Evolutionary conservation across 1,140 invertebrate species (phyloP).

Genomic region (Eulimnadia texana): DNA sequence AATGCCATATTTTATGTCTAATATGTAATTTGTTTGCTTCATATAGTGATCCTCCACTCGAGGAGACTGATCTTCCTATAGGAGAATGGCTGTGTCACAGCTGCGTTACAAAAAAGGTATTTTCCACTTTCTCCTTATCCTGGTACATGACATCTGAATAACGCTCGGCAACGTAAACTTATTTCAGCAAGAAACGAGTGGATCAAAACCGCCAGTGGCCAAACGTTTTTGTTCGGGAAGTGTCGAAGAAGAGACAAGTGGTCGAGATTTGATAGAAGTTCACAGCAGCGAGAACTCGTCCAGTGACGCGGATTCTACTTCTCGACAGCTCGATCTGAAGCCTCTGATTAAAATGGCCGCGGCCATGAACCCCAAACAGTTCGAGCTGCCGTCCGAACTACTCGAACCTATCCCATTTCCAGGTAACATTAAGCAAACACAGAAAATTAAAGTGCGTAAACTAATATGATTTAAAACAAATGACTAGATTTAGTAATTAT

Average conservation of each 20-base stretch:
- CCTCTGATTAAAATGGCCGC: conserved; percentile 62
- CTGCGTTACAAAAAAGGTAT: conserved; percentile 40
- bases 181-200: background rate
- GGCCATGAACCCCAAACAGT: conserved; percentile 72
- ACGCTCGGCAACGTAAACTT: no score
- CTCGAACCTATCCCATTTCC: conserved; percentile 61
- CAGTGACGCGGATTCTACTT: conserved; percentile 15
- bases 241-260: conserved; percentile 8
- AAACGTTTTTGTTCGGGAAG: conserved; percentile 11
- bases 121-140: no score
- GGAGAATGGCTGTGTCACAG: conserved; percentile 81
- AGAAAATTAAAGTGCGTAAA: no score
- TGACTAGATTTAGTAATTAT: no score
- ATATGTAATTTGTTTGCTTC: conserved; percentile 12
- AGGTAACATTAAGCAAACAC: conserved; percentile 38
- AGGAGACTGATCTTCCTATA: conserved; percentile 71
- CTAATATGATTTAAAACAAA: no score
- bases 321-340: conserved; percentile 34
- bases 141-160: background rate
- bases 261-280: conserved; percentile 15
- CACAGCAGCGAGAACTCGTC: conserved; percentile 16
- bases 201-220: conserved; percentile 8
- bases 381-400: conserved; percentile 67
- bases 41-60: conserved; percentile 71
- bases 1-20: no score